Evolutionary conservation across 2,113 vertebrate genomes (phyloP).

Genomic region (Phylloscopus whistleri): DNA sequence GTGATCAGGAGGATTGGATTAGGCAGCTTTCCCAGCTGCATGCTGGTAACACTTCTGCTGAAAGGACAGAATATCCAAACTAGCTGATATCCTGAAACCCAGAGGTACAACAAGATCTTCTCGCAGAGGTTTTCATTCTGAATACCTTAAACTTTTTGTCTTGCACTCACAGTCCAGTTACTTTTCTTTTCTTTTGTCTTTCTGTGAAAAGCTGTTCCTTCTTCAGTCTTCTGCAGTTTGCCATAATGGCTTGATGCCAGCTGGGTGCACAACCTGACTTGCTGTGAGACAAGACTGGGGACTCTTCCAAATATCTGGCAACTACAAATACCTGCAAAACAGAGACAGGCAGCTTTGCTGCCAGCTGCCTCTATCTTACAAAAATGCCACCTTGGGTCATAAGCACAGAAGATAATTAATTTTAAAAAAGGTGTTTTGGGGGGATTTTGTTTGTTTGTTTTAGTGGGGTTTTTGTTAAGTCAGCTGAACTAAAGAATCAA

Average conservation of each 20-base stretch:
- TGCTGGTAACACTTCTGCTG: neutral
- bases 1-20: neutral
- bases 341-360: neutral
- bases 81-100: neutral
- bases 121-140: neutral
- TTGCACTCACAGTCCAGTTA: neutral
- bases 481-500: neutral
- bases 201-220: neutral
- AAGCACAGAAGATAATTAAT: neutral
- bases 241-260: neutral
- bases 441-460: neutral
- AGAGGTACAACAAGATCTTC: neutral
- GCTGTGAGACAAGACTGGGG: constrained; percentile 10
- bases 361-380: constrained; percentile 43
- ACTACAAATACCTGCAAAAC: constrained; percentile 2
- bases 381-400: neutral
- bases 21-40: neutral
- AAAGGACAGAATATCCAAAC: neutral
- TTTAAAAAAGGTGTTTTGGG: neutral
- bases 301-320: constrained; percentile 35
- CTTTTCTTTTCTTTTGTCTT: neutral
- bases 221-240: neutral
- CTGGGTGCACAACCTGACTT: neutral
- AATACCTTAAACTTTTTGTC: neutral
- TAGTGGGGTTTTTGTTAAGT: neutral